phyloP scores from a whole-genome alignment of 2,797 vertebrate species.

The Mormyrops boulengeri region DNA sequence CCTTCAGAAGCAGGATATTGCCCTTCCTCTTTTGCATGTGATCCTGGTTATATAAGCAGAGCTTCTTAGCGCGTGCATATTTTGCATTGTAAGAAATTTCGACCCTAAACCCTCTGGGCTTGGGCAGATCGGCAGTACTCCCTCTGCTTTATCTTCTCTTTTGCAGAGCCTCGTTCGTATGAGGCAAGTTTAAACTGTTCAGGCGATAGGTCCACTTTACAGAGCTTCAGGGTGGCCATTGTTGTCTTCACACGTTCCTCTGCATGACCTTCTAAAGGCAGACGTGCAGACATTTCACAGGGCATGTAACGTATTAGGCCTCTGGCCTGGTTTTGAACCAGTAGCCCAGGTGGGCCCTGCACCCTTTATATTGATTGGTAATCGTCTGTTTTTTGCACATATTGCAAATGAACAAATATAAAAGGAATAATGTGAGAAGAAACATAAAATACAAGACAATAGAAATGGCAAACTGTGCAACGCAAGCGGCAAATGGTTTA shows the following conservation, averaged over 20 bases:
- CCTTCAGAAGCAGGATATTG: not conserved
- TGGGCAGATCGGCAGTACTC: slow-evolving; percentile 11
- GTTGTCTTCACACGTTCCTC: not conserved
- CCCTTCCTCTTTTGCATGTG: not conserved
- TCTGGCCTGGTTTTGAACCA: not conserved
- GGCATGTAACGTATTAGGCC: not conserved
- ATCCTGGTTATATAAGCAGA: not conserved
- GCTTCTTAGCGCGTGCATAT: not conserved
- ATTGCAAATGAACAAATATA: not conserved
- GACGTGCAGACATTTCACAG: not conserved
- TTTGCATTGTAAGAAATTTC: not conserved
- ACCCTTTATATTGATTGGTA: not conserved
- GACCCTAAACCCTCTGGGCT: not conserved
- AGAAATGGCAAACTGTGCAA: not conserved
- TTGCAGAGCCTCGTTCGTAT: slow-evolving; percentile 35
- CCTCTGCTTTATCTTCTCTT: slow-evolving; percentile 29
- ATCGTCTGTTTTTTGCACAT: not conserved
- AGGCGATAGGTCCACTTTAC: not conserved
- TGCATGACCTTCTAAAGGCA: not conserved
- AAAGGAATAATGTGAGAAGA: not conserved
- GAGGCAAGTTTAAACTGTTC: not conserved
- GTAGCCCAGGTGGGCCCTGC: not conserved
- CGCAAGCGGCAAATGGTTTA: not conserved
- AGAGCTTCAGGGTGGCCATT: not conserved
- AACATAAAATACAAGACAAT: not conserved